Conservation (phyloP, 2,113 vertebrate species). For the Ochotona curzoniae region DNA sequence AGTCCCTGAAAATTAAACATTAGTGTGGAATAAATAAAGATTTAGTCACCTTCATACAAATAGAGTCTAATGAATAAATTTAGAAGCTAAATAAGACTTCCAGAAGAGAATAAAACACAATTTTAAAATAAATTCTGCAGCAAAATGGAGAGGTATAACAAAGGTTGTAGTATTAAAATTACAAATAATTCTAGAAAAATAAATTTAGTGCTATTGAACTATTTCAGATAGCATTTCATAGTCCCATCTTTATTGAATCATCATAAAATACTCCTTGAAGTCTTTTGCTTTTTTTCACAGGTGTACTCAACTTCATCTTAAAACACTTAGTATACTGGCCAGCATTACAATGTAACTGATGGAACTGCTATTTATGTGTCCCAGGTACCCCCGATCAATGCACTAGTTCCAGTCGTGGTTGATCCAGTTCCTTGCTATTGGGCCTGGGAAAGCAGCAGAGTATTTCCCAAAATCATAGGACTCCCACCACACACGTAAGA, state of each 20-base stretch:
- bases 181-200: too few species aligned
- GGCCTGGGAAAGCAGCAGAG: too few species aligned
- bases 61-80: background rate
- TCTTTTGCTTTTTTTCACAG: background rate
- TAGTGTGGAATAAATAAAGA: background rate
- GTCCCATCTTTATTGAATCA: background rate
- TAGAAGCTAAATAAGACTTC: constrained; percentile 3
- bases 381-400: too few species aligned
- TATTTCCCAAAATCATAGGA: too few species aligned
- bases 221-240: background rate
- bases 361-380: too few species aligned
- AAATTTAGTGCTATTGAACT: background rate
- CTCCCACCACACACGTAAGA: too few species aligned
- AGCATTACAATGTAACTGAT: too few species aligned
- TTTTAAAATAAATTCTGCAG: constrained; percentile 42
- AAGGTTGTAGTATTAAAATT: background rate
- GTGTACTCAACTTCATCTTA: background rate
- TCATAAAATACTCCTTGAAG: background rate
- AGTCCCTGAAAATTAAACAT: constrained; percentile 36
- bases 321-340: background rate
- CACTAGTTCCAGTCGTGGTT: too few species aligned
- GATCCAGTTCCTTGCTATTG: too few species aligned
- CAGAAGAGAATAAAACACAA: background rate
- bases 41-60: background rate
- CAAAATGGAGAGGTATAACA: background rate